Evolutionary conservation across 2,797 vertebrate genomes (phyloP).

Genomic region (Garrulus glandarius): DNA sequence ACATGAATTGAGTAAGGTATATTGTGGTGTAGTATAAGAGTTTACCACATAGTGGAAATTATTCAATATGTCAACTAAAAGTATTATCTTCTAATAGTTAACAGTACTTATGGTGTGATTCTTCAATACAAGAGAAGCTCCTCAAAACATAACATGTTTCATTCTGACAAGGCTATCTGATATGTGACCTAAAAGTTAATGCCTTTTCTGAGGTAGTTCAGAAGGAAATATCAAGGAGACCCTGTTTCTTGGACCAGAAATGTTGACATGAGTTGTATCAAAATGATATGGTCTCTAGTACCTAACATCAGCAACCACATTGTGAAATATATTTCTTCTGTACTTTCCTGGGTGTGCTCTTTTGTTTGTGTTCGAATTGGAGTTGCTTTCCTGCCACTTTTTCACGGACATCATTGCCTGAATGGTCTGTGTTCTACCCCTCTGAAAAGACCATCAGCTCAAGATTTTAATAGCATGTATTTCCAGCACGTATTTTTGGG

Average conservation of each 20-base stretch:
- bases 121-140: neutral
- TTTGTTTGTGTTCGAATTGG: neutral
- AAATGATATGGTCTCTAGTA: neutral
- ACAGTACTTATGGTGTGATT: neutral
- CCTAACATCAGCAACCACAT: neutral
- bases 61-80: neutral
- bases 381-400: neutral
- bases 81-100: neutral
- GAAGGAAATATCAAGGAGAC: neutral
- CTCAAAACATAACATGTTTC: neutral
- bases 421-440: neutral
- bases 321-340: neutral
- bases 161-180: neutral
- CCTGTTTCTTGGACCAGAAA: neutral
- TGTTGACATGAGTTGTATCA: neutral
- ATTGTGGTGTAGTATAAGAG: neutral
- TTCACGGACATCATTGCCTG: neutral
- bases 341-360: neutral
- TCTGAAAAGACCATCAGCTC: neutral
- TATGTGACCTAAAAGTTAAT: neutral
- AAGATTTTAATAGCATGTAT: neutral
- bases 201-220: neutral
- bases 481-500: neutral
- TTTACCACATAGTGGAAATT: neutral
- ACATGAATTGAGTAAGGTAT: neutral